A percentile compares a stretch with the other conserved stretches of the same genome.
Evolutionary conservation across 1,140 invertebrate species (phyloP).

Genomic region (Phocides pigmalion): DNA sequence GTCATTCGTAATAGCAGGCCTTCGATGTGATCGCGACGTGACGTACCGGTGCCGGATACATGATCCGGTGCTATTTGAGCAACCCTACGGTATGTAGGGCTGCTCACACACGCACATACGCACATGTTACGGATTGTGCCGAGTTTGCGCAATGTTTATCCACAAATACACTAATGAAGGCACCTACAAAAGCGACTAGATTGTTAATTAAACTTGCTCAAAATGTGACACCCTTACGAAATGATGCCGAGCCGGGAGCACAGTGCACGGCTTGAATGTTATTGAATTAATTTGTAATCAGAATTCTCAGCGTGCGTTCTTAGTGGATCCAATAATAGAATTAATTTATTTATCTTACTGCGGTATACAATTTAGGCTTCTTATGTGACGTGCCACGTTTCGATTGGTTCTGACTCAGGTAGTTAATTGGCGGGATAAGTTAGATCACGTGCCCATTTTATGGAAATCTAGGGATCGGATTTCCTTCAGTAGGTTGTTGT

Average conservation of each 20-base stretch:
- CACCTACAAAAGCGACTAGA: conserved; percentile 81
- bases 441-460: conserved; percentile 28
- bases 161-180: conserved; percentile 83
- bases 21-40: conserved; percentile 39
- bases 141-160: conserved; percentile 78
- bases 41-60: conserved; percentile 36
- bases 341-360: conserved; percentile 63
- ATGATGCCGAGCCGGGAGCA: conserved; percentile 72
- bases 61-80: conserved; percentile 35
- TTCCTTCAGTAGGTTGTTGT: conserved; percentile 28
- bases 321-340: conserved; percentile 66
- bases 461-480: conserved; percentile 37
- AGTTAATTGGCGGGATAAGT: conserved; percentile 31
- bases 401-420: conserved; percentile 40
- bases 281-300: conserved; percentile 81
- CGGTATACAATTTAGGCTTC: conserved; percentile 50
- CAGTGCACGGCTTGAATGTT: conserved; percentile 77
- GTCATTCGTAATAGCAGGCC: conserved; percentile 36
- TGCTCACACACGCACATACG: conserved; percentile 41
- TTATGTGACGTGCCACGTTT: conserved; percentile 51
- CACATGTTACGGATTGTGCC: conserved; percentile 51
- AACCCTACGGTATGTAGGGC: background rate
- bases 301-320: conserved; percentile 72
- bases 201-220: conserved; percentile 83
- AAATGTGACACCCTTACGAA: conserved; percentile 82